Percentiles rank a stretch among this genome's conserved stretches.
Conservation (phyloP, 2,797 vertebrate genomes). For the Anas georgica region DNA sequence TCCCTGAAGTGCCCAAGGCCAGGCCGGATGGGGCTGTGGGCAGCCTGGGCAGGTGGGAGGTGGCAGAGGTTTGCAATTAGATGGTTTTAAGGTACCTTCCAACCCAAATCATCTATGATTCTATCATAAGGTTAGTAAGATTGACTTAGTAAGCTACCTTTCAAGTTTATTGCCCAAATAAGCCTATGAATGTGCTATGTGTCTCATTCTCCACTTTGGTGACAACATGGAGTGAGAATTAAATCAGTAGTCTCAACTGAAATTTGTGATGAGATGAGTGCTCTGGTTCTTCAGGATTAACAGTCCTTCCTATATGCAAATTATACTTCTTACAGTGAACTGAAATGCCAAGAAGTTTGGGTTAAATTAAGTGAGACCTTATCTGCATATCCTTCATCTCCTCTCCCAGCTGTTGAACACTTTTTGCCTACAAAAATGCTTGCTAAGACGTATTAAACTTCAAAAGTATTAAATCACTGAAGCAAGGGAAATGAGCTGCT, state of each 20-base stretch:
- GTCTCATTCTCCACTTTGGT: background rate
- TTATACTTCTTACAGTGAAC: background rate
- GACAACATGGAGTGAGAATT: background rate
- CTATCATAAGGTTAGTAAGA: too few species aligned
- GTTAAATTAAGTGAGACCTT: background rate
- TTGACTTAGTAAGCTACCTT: too few species aligned
- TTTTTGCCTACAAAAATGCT: background rate
- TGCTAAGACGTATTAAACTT: background rate
- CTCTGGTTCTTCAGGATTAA: background rate
- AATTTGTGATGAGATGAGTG: background rate
- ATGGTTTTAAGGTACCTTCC: too few species aligned
- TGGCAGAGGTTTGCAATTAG: too few species aligned
- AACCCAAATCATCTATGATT: too few species aligned
- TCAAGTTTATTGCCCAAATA: background rate
- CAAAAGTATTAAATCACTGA: background rate
- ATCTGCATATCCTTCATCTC: background rate
- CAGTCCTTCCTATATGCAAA: background rate
- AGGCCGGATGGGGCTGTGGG: too few species aligned
- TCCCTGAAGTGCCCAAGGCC: too few species aligned
- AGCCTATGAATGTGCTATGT: background rate
- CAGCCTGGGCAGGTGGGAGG: too few species aligned
- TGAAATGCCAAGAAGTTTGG: background rate
- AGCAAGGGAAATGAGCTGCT: accelerated
- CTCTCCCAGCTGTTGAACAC: background rate
- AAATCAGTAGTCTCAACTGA: background rate